Evolutionary conservation across 2,797 vertebrate species (phyloP), one percentile per base, ranked within the genome.

Genomic region (Catamblyrhynchus diadema): DNA sequence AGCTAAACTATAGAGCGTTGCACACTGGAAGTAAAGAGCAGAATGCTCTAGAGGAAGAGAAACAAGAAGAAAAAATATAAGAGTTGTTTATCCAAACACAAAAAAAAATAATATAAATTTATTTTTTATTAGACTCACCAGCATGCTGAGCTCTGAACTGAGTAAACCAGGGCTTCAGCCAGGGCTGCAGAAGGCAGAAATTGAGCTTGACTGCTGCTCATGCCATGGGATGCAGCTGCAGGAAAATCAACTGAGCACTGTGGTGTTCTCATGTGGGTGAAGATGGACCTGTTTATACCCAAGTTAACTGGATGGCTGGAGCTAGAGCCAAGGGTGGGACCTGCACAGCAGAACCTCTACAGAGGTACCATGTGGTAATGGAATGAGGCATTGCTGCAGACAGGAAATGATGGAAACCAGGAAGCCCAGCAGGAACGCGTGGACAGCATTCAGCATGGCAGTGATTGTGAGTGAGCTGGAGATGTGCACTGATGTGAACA

Each of bases 291-390:
- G 10, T 33, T 72, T n/a, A 15, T 27, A 35, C 18, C 11, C 21
- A 48, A 69, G 12, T 22, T 79, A 57, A 54, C 12, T 27, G n/a
- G 5, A 8, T 8, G 17, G 22, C 24, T 77, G 65, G 18, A 47
- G 50, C 20, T 64, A 41, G 23, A 57, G 65, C 30, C 33, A 44
- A 32, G 44, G 20, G 11, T 59, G 42, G 35, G 28, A 28, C 19
- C 32, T 81, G 13, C 25, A 66, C 18, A 66, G 12, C 41, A 65
- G 60, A 32, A 60, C 33, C 10, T 48, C 27, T 44, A 32, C n/a
- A 45, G 21, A 32, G 33, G 25, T 23, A 14, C n/a, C 51, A 23
- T 0, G 1, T 3, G 17, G 9, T n/a, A 41, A 39, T 1, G 5
- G 24, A 8, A 13, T 33, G 16, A 65, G 80, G 18, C 28, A 50